Evolutionary conservation across 92 coral and sea anemone species (phyloP).

Genomic region (Virgularia gustaviana): DNA sequence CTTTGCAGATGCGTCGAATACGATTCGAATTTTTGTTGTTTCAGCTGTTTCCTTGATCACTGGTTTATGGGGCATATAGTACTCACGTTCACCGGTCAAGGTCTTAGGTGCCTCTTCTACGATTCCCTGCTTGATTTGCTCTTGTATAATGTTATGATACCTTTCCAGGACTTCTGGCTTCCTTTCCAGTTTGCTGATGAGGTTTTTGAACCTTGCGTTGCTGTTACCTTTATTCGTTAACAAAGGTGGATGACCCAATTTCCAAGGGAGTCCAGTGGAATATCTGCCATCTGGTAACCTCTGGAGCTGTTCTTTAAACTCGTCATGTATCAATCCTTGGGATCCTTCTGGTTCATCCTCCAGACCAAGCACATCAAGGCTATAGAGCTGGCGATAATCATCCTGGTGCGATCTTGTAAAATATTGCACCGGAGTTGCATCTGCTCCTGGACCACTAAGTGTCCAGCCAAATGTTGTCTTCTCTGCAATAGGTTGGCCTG

Average conservation of each 20-base stretch:
- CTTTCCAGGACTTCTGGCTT: background rate
- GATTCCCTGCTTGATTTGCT: constrained; percentile 12
- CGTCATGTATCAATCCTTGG: constrained; percentile 34
- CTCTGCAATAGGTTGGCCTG: constrained; percentile 23
- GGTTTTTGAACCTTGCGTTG: constrained; percentile 41
- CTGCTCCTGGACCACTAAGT: constrained; percentile 22
- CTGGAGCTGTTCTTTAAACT: constrained; percentile 43
- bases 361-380: constrained; percentile 33
- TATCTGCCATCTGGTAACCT: constrained; percentile 49
- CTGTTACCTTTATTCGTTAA: constrained; percentile 42
- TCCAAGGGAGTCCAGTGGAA: constrained; percentile 60
- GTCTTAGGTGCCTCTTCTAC: background rate
- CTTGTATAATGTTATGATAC: constrained; percentile 4
- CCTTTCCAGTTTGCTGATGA: constrained; percentile 43
- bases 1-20: constrained; percentile 17
- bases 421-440: background rate
- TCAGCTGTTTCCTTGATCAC: constrained; percentile 9
- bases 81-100: background rate
- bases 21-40: constrained; percentile 23
- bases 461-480: constrained; percentile 25
- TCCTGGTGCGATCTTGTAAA: background rate
- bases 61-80: constrained; percentile 5
- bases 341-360: constrained; percentile 9
- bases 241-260: constrained; percentile 51
- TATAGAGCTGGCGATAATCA: constrained; percentile 28